Conservation (phyloP, 2,888 invertebrate species). For the Pterostichus niger region DNA sequence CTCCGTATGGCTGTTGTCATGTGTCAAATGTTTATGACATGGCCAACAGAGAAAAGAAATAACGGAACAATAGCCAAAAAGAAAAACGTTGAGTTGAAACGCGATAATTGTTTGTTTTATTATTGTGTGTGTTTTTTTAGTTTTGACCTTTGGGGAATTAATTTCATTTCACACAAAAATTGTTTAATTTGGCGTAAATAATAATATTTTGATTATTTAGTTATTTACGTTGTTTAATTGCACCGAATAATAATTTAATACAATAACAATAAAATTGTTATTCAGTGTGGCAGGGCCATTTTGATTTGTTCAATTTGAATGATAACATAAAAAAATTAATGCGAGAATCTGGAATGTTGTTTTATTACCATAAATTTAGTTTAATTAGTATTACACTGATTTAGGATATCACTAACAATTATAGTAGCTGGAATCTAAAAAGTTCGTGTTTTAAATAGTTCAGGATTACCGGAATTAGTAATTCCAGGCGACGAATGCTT, state of each 20-base stretch:
- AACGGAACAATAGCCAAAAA: constrained; percentile 27
- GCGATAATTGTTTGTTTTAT: constrained; percentile 20
- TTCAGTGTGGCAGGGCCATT: too few species aligned
- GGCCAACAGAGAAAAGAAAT: constrained; percentile 19
- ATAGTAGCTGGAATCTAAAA: too few species aligned
- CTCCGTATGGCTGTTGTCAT: constrained; percentile 41
- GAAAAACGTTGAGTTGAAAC: constrained; percentile 23
- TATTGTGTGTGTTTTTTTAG: constrained; percentile 8
- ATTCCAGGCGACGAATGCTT: too few species aligned
- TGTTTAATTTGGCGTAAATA: constrained; percentile 1
- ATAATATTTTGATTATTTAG: constrained; percentile 12
- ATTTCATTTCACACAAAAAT: constrained; percentile 7
- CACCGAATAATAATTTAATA: neutral
- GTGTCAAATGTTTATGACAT: constrained; percentile 60
- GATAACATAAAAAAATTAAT: too few species aligned
- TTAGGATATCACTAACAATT: too few species aligned
- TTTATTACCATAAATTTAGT: too few species aligned
- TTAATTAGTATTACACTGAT: too few species aligned
- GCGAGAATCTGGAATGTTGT: too few species aligned
- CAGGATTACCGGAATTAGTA: too few species aligned
- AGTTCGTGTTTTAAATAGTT: too few species aligned
- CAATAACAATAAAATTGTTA: constrained; percentile 5
- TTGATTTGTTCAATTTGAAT: too few species aligned
- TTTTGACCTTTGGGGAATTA: neutral
- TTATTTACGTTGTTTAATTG: constrained; percentile 6